phyloP scores from a whole-genome alignment of 2,888 invertebrate genomes.

The Tenthredo scrophulariae region DNA sequence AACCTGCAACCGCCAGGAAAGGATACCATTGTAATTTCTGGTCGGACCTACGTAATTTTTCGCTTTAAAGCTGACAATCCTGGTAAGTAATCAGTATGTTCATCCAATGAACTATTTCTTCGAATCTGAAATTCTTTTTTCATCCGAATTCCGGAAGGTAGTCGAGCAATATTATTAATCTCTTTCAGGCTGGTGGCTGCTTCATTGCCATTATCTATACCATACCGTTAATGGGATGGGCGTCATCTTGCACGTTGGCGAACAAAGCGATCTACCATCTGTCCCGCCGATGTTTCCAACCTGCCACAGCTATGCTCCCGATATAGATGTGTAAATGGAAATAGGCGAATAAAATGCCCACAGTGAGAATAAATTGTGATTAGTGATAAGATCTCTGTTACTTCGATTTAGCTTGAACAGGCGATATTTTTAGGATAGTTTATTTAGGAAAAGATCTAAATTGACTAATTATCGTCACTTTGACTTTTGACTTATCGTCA shows the following conservation, averaged over 20 bases:
- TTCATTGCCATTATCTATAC: conserved; percentile 95
- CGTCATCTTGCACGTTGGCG: conserved; percentile 90
- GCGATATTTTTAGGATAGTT: too few species aligned
- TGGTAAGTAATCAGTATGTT: conserved; percentile 77
- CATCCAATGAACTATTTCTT: background rate
- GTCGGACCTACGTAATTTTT: conserved; percentile 93
- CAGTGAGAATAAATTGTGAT: too few species aligned
- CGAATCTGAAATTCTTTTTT: background rate
- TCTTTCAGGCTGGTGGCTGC: conserved; percentile 87
- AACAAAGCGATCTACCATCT: conserved; percentile 88
- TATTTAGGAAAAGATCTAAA: too few species aligned
- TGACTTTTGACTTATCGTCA: too few species aligned
- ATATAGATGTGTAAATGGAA: background rate
- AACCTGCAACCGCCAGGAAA: conserved; percentile 87
- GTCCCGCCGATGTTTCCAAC: conserved; percentile 89
- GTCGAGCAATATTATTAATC: background rate
- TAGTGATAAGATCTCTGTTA: too few species aligned
- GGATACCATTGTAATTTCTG: conserved; percentile 93
- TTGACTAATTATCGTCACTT: too few species aligned
- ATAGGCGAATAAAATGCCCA: background rate
- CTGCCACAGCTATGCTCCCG: conserved; percentile 85
- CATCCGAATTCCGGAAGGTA: background rate
- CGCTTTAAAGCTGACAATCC: conserved; percentile 93
- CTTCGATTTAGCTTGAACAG: too few species aligned
- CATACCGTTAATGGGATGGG: conserved; percentile 94